These are phyloP conservation scores for Syrrhaptes paradoxus DNA, from an alignment of 2,113 vertebrate genomes.

Conservation along the genomic window DNA sequence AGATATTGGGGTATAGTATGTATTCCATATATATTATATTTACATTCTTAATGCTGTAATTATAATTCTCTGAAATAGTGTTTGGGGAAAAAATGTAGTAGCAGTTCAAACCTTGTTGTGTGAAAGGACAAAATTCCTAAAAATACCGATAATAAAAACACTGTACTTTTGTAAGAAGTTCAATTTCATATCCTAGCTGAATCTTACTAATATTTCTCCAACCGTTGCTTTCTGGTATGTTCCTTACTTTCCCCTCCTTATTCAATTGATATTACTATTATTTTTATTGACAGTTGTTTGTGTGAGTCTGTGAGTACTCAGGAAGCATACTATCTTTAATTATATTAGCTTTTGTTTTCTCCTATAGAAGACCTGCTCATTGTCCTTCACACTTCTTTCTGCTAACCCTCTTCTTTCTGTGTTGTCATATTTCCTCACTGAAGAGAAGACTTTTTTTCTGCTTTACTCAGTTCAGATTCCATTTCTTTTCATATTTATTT, in stretches of 20 bases:
- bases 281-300: background rate
- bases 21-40: background rate
- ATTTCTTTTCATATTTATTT: background rate
- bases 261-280: background rate
- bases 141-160: background rate
- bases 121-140: background rate
- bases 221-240: background rate
- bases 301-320: background rate
- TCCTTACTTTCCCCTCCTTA: background rate
- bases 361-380: background rate
- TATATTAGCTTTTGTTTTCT: background rate
- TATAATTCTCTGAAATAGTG: background rate
- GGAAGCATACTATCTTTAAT: background rate
- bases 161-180: background rate
- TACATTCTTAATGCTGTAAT: background rate
- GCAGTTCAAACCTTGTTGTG: background rate
- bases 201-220: background rate
- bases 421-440: background rate
- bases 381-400: background rate
- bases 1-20: background rate
- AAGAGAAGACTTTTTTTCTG: background rate
- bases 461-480: background rate
- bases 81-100: background rate
- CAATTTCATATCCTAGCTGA: background rate
- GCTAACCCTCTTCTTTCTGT: background rate